Evolutionary conservation across 2,113 vertebrate genomes (phyloP).

Genomic region (Gadus chalcogrammus): DNA sequence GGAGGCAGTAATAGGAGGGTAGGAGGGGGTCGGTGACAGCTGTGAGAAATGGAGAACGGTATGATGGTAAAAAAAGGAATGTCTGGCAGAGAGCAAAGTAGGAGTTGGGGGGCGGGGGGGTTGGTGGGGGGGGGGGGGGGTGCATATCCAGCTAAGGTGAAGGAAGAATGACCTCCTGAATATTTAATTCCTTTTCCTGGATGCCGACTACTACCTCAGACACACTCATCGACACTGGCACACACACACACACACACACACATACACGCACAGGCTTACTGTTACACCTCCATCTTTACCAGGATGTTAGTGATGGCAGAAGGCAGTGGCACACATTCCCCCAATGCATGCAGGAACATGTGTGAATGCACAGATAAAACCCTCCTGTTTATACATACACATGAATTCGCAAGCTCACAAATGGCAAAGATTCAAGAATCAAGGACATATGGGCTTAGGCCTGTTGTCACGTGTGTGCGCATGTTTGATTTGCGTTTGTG

Average conservation of each 20-base stretch:
- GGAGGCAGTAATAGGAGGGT: background rate
- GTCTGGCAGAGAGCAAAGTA: constrained; percentile 38
- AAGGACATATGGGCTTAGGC: no score
- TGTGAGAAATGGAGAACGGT: constrained; percentile 37
- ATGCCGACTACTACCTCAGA: background rate
- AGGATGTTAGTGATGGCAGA: background rate
- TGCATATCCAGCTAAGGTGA: constrained; percentile 4
- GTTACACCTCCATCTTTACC: no score
- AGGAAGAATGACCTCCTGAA: constrained; percentile 18
- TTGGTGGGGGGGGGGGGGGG: background rate
- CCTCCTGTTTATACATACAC: background rate
- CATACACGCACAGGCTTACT: background rate
- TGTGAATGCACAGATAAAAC: no score
- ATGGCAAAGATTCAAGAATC: constrained; percentile 6
- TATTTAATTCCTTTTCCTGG: constrained; percentile 64
- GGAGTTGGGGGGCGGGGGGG: constrained; percentile 13
- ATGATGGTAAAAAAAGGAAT: constrained; percentile 46
- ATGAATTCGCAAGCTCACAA: background rate
- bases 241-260: background rate
- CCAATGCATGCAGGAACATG: no score
- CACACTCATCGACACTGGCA: background rate
- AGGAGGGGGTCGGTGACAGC: background rate
- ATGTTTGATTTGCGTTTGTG: constrained; percentile 4
- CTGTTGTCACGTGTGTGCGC: background rate
- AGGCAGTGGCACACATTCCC: no score